Evolutionary conservation across 2,888 invertebrate genomes (phyloP), one percentile per base, ranked within the genome.

Genomic region (Nomada goodeniana): DNA sequence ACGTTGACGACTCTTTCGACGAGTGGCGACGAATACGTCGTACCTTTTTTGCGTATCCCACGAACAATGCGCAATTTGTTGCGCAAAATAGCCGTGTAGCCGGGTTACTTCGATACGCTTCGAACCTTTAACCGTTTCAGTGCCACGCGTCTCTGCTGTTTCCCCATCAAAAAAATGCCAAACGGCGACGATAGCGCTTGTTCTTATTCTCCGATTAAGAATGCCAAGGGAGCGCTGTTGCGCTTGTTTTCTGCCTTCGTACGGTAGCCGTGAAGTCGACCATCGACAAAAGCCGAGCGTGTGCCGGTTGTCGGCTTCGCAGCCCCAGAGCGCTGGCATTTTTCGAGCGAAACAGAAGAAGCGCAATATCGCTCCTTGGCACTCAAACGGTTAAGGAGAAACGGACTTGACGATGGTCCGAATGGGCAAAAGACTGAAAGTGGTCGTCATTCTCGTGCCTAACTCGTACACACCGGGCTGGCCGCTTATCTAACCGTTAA

Each of bases 401-500:
- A 36, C 36, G 53, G 47, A 59, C 60, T 15, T 15, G 42, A 15
- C 4, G 13, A 23, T n/a, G 7, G 15, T 50, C 26, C 61, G 23
- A n/a, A 53, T 26, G 10, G 61, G 63, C 23, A 23, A 55, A 71
- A 65, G 44, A 65, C 72, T 69, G 73, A 73, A 80, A 73, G 69
- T 70, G 80, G 61, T 63, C 72, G 68, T 69, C 67, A 42, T 61
- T 73, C 73, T 73, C 82, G 50, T 75, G 55, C 78, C 50, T 36
- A 69, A 57, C 69, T 76, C 64, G 70, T 47, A 64, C 71, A 44
- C 65, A 44, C 55, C 67, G 55, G 59, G 74, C 52, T 61, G 77
- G 44, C 70, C 53, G 78, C 65, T 69, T 78, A 73, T 72, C 82
- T 78, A 69, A 75, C 83, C 75, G 83, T 83, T 82, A 83, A 82